These are phyloP conservation scores for Clavelina lepadiformis DNA, from an alignment of 23 tunicate species.

Conservation along the genomic window DNA sequence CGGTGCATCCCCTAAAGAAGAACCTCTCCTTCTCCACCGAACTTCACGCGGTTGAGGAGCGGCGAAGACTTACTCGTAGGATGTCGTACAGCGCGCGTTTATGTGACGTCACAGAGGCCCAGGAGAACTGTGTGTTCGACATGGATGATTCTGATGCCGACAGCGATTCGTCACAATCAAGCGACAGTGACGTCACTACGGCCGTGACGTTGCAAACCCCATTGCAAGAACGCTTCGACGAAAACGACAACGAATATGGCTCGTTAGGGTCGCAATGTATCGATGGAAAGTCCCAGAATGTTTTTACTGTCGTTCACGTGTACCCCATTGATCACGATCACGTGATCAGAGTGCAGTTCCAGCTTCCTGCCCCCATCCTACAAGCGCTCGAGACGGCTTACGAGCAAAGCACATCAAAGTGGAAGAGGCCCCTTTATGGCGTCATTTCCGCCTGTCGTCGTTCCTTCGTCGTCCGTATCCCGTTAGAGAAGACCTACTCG, in stretches of 20 bases:
- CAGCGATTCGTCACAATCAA: constrained; percentile 1
- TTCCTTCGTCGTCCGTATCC: constrained; percentile 30
- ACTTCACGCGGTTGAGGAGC: constrained; percentile 28
- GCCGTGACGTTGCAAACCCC: not conserved
- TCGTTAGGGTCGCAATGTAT: not conserved
- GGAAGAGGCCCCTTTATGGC: constrained; percentile 15
- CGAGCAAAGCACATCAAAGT: not conserved
- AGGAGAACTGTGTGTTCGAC: constrained; percentile 11
- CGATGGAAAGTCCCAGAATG: constrained; percentile 13
- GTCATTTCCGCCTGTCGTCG: constrained; percentile 18
- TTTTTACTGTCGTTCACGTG: constrained; percentile 52
- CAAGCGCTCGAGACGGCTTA: constrained; percentile 52
- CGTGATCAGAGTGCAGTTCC: constrained; percentile 28
- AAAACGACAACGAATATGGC: constrained; percentile 19
- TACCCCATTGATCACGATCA: constrained; percentile 28
- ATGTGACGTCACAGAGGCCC: not conserved
- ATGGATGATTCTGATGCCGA: not conserved
- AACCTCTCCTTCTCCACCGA: constrained; percentile 73
- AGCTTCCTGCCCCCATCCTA: constrained; percentile 52
- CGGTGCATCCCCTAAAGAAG: constrained; percentile 33
- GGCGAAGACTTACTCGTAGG: constrained; percentile 30
- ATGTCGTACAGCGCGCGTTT: constrained; percentile 55
- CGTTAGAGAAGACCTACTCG: constrained; percentile 54
- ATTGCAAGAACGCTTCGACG: constrained; percentile 46
- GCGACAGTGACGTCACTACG: constrained; percentile 2